Evolutionary conservation across 2,888 invertebrate genomes (phyloP), one percentile per base, ranked within the genome.

Genomic region (Choristoneura rosaceana): DNA sequence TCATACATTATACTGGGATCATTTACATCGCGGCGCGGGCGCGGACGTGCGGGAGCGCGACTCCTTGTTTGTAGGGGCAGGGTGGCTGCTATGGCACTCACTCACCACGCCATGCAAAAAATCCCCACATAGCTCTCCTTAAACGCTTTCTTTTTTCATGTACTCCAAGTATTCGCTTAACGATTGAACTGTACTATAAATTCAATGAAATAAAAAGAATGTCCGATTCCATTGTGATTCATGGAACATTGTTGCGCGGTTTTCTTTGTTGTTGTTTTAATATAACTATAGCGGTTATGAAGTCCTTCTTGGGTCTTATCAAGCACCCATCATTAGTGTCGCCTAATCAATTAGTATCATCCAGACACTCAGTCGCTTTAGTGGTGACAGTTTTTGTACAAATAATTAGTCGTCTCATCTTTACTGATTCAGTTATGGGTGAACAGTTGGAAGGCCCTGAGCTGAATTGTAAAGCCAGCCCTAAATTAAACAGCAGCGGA

Each of bases 1-100:
- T 52, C 88, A 91, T 90, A 91, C 91, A 92, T 92, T 92, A 92
- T 91, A 91, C 91, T 90, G 87, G 89, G 93, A 93, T 92, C 93
- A 92, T 93, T 93, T 93, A 92, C 93, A 93, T 93, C 89, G 91
- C 86, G 76, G 82, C 78, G 87, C 86, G 38, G 38, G 7, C 38
- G 38, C 38, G 79, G 87, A 90, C 89, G 90, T 84, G 90, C 88
- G 80, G 90, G 90, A 86, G 84, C 82, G 89, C 87, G 86, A 80
- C 86, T 87, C 93, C 93, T 84, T 93, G 89, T 93, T 90, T 79
- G 93, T 89, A 83, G 82, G 77, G 75, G 67, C 73, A 65, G 64
- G 76, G 78, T 78, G 87, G 87, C 88, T 86, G 89, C 91, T 87
- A 78, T 81, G 88, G 91, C 89, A 90, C 88, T 87, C 89, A 90